Base-by-base conservation (phyloP, 2,113 vertebrate genomes). In the Pogonocichla stellata region DNA sequence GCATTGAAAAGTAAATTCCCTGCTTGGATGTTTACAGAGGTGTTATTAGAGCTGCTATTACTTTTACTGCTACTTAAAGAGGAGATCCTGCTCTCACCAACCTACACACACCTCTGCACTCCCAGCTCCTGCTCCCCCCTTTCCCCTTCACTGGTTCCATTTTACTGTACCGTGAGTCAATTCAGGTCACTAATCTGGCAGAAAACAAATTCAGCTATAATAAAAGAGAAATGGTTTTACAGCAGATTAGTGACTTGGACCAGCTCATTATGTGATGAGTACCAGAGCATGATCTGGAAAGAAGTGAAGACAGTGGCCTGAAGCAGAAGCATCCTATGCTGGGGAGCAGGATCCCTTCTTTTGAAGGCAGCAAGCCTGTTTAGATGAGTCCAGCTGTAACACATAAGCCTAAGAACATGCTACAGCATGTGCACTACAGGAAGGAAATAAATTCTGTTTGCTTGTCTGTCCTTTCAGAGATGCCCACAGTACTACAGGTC, bases 391-490 rank as follows among this genome's bases (percentile, higher is more conserved):
- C 24, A 36, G 26, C 45, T 43, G 17, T n/a, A 29, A 56, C 28
- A 40, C 4, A 0, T 8, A 28, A 40, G 4, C 26, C 36, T 29
- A 33, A 29, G 36, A 70, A 25, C 22, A 10, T 0, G 1, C 12
- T 24, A 7, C 4, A 24, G 38, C 29, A 34, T 28, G 18, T 8
- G 1, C 5, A 50, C 23, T 38, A 10, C 33, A 61, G 42, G 19
- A 61, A 86, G 31, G 20, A 43, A 36, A 42, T 60, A 50, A 64
- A 71, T 40, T 22, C 25, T 45, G 3, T 64, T 86, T 58, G 38
- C 56, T n/a, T 50, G 17, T 26, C 61, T 70, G n/a, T 47, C 13
- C 40, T 72, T 64, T 54, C 33, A 31, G 45, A 7, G 33, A 14
- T 11, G 4, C 9, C 16, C 18, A 4, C 33, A 14, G 28, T 48